These are phyloP conservation scores for Lysandra bellargus DNA, from an alignment of 2,888 invertebrate genomes.

Conservation along the genomic window DNA sequence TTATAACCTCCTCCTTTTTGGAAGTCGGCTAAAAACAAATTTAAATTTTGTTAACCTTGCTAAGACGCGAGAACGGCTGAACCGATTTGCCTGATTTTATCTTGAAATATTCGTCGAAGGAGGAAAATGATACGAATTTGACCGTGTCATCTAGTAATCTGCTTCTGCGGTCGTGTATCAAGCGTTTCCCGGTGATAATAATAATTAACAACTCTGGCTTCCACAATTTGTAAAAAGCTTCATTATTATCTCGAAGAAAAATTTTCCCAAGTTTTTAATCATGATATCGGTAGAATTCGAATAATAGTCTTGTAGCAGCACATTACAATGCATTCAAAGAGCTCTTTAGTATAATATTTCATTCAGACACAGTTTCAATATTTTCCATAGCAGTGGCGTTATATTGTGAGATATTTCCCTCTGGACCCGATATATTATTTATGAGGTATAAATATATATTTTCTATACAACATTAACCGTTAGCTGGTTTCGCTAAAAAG, in stretches of 20 bases:
- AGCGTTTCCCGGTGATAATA: too few relatives aligned
- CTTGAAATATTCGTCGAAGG: too few relatives aligned
- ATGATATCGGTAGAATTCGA: background rate
- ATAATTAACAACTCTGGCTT: too few relatives aligned
- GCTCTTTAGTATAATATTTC: conserved; percentile 18
- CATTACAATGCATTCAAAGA: conserved; percentile 17
- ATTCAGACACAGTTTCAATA: conserved; percentile 19
- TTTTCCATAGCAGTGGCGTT: conserved; percentile 13
- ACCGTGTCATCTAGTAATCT: too few relatives aligned
- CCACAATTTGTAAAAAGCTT: background rate
- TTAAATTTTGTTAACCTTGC: too few relatives aligned
- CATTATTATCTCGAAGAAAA: background rate
- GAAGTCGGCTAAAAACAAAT: too few relatives aligned
- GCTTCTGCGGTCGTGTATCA: too few relatives aligned
- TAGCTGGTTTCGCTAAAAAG: too few relatives aligned
- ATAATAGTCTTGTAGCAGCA: background rate
- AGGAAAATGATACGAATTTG: too few relatives aligned
- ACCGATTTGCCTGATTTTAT: too few relatives aligned
- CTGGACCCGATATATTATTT: conserved; percentile 14
- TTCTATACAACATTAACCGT: background rate
- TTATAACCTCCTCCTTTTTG: too few relatives aligned
- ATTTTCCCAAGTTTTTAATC: background rate
- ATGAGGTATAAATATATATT: conserved; percentile 15
- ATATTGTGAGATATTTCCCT: conserved; percentile 22
- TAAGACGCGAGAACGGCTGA: too few relatives aligned